These are phyloP conservation scores for Aphidius gifuensis DNA, from an alignment of 1,140 invertebrate genomes.

Conservation along the genomic window DNA sequence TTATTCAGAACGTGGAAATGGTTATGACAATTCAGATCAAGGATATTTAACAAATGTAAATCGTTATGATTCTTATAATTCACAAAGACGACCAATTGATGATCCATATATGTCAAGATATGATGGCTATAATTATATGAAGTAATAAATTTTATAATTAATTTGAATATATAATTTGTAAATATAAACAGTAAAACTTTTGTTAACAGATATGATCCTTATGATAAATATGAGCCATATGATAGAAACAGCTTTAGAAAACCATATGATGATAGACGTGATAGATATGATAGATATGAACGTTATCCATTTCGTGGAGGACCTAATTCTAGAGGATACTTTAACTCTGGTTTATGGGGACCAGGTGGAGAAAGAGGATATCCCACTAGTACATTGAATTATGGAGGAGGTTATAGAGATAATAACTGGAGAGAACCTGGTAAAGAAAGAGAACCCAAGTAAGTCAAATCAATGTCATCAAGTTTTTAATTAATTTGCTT, in stretches of 20 bases:
- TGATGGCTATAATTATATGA: slow-evolving; percentile 33
- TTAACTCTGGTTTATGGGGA: slow-evolving; percentile 42
- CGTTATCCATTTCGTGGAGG: slow-evolving; percentile 26
- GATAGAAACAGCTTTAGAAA: slow-evolving; percentile 35
- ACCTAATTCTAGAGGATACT: slow-evolving; percentile 56
- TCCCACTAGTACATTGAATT: slow-evolving; percentile 45
- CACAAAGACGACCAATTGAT: slow-evolving; percentile 29
- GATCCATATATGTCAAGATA: slow-evolving; percentile 36
- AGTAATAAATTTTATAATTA: slow-evolving; percentile 5
- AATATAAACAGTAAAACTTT: background rate
- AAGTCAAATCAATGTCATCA: slow-evolving; percentile 1
- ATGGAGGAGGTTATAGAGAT: slow-evolving; percentile 30
- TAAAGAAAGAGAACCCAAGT: slow-evolving; percentile 20
- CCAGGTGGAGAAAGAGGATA: slow-evolving; percentile 45
- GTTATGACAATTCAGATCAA: slow-evolving; percentile 46
- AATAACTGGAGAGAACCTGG: slow-evolving; percentile 14
- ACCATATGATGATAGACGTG: slow-evolving; percentile 33
- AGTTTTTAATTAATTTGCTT: background rate
- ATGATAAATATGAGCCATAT: slow-evolving; percentile 39
- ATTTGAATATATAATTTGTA: background rate
- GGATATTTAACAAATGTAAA: slow-evolving; percentile 35
- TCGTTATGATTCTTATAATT: slow-evolving; percentile 39
- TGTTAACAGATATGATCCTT: slow-evolving; percentile 29
- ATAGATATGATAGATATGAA: slow-evolving; percentile 27
- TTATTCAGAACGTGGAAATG: slow-evolving; percentile 44